Evolutionary conservation across 2,888 invertebrate species (phyloP).

Genomic region (Cryptophagus acutangulus): DNA sequence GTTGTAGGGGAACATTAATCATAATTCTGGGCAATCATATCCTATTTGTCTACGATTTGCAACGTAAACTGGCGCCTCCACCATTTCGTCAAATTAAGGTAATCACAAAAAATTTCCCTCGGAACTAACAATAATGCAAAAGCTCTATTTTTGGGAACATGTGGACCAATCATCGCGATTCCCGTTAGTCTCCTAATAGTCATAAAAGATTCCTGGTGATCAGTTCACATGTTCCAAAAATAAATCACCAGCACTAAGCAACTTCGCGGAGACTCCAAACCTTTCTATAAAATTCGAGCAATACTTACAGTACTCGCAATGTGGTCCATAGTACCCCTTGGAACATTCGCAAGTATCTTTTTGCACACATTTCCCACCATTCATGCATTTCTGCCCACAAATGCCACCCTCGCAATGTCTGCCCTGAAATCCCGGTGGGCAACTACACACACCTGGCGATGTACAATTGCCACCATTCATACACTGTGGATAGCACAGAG

Average conservation of each 20-base stretch:
- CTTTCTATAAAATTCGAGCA: background rate
- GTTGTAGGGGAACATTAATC: too few species aligned
- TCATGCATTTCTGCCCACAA: conserved; percentile 84
- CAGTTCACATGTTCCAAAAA: too few species aligned
- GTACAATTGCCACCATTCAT: conserved; percentile 91
- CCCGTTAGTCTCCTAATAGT: too few species aligned
- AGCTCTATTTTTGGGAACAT: too few species aligned
- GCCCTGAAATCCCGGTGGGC: conserved; percentile 86
- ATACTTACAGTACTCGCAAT: conserved; percentile 84
- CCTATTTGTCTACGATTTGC: too few species aligned
- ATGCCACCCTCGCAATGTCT: conserved; percentile 58
- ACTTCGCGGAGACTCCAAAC: background rate
- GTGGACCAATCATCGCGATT: too few species aligned
- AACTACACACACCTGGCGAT: conserved; percentile 82
- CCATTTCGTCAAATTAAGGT: too few species aligned
- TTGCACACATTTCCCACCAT: conserved; percentile 91
- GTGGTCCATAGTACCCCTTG: conserved; percentile 83
- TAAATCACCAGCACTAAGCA: background rate
- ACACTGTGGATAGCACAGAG: conserved; percentile 87
- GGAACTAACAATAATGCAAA: background rate
- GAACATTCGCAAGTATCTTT: conserved; percentile 91
- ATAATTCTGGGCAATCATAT: too few species aligned
- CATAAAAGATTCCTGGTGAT: too few species aligned
- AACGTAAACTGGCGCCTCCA: too few species aligned
- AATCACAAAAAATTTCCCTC: conserved; percentile 8